Conservation (phyloP, 2,888 invertebrate genomes). For the Pollenia griseotomentosa region DNA sequence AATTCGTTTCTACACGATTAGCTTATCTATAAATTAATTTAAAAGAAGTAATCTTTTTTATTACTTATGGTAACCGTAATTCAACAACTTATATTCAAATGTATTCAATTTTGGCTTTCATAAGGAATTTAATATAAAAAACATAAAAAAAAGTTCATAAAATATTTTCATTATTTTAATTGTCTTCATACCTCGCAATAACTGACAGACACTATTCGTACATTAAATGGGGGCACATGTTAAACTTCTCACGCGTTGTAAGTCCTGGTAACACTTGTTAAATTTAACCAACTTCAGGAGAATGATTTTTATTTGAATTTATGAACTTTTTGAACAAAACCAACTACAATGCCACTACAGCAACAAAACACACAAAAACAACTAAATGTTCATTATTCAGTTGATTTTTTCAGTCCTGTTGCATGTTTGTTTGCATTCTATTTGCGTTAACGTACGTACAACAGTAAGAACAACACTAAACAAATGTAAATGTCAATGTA, state of each 20-base stretch:
- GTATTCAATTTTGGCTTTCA: too few relatives aligned
- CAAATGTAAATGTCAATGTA: constrained; percentile 69
- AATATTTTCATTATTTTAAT: constrained; percentile 24
- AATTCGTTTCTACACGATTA: too few relatives aligned
- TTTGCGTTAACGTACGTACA: constrained; percentile 29
- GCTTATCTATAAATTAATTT: too few relatives aligned
- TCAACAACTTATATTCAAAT: too few relatives aligned
- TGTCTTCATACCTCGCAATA: neutral
- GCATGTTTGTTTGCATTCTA: constrained; percentile 63
- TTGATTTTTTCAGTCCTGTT: constrained; percentile 61
- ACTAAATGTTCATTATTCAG: constrained; percentile 49
- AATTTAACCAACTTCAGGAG: constrained; percentile 47
- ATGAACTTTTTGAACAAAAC: constrained; percentile 60
- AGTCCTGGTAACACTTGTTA: constrained; percentile 47
- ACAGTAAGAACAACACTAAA: constrained; percentile 32
- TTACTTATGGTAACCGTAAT: too few relatives aligned
- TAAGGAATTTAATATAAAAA: too few relatives aligned
- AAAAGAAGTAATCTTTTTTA: too few relatives aligned
- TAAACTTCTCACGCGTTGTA: constrained; percentile 64
- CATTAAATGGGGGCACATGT: constrained; percentile 45
- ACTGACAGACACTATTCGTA: neutral
- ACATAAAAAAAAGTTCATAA: too few relatives aligned
- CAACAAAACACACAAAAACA: constrained; percentile 14
- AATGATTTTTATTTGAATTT: constrained; percentile 65
- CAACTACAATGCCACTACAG: constrained; percentile 49